Base-by-base conservation (phyloP, 2,113 vertebrate genomes). In the Theristicus caerulescens region DNA sequence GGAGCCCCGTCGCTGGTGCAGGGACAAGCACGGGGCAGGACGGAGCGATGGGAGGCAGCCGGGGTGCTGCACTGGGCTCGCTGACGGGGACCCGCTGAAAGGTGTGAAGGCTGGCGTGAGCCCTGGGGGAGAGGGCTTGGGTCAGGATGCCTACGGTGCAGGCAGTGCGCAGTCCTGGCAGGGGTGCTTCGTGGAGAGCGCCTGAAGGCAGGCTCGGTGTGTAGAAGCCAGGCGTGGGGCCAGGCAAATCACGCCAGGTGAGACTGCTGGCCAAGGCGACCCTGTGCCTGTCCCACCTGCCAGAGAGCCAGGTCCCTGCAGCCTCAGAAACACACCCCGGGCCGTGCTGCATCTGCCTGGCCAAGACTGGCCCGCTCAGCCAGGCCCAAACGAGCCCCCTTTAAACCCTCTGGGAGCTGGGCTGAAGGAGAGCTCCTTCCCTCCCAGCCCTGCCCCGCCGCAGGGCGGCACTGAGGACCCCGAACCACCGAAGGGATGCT, bases 91-190 rank as follows among this genome's bases (percentile, higher is more conserved):
- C 32, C 49, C 15, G 44, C 55, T 3, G 9, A 26, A 13, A 27
- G 46, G 47, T 22, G 54, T 5, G 19, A 1, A 6, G 57, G 72
- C 52, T 62, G 76, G 65, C 1, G 8, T 0, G 4, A 49, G 76
- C 13, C 26, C 0, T 3, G 6, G 17, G 17, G 44, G 4, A 20
- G 27, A 38, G 57, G 34, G 52, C 47, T 34, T 16, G 29, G 32
- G 57, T 17, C 20, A 9, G 71, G n/a, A 13, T 5, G 14, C 42
- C 2, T 0, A 2, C 2, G 16, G 52, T 7, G 1, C 16, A 0
- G 2, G 74, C 29, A 13, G 17, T 1, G 3, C 10, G 13, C 4
- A 5, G 81, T 20, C 40, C 40, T 46, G 59, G 70, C 64, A 38
- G 17, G 38, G 42, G 21, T 31, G 13, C 14, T 34, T 32, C 0